Base-by-base conservation (phyloP, 1,140 invertebrate genomes). In the Dendrolimus punctatus region DNA sequence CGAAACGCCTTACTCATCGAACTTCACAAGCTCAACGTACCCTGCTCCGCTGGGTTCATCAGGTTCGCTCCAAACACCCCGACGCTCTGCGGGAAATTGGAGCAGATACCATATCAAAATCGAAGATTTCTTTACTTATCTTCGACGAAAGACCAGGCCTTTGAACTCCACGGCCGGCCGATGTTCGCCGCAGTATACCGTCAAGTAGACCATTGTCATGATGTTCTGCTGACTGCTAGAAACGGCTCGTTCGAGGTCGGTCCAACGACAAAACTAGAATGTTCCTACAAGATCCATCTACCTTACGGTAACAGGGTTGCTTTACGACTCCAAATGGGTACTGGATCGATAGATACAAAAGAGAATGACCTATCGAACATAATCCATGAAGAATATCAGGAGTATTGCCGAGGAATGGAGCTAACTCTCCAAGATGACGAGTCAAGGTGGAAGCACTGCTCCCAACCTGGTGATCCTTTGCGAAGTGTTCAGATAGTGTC, bases 191-290 rank as follows among this genome's bases (percentile, higher is more conserved):
- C 91, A 56, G 77, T 72, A 39, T 92, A 90, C 78, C 88, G 87
- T 60, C 72, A 89, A 51, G 91, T 92, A 38, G 91, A 92, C 73
- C 89, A 90, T 66, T 92, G 91, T 58, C 91, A 91, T 66, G 90
- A 91, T 71, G 84, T 92, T 43, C 89, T 90, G 5, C 85, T 91
- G 51, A 85, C 88, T 45, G 76, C 75, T n/a, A 85, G 82, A 54
- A 91, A 91, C 76, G 90, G 89, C 62, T 89, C 89, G 56, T 90
- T 90, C 73, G 88, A 90, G 64, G 73, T 91, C 51, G 81, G 87
- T 52, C 89, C 90, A 5, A 82, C 84, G 0, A 68, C 73, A 4
- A 87, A 88, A 41, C 67, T 91, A 5, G 76, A 87, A 46, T 92
- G 91, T 67, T 90, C 90, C 9, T 92, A 91, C 72, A 83, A 85